Evolutionary conservation across 2,888 invertebrate species (phyloP).

Genomic region (Polia nebulosa): DNA sequence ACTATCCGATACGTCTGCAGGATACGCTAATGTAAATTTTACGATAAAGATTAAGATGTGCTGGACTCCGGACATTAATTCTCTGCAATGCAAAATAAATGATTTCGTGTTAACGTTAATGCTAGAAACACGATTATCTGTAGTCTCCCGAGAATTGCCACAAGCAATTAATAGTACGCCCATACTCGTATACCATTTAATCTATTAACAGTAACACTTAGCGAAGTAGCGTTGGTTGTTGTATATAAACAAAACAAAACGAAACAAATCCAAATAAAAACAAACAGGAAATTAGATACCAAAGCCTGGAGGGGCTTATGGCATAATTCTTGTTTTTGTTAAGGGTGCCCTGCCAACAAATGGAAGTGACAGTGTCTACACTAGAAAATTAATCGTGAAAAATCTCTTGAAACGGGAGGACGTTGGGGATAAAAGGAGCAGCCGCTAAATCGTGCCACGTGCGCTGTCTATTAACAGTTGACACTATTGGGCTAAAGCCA

Average conservation of each 20-base stretch:
- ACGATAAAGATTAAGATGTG: conserved; percentile 69
- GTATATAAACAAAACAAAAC: conserved; percentile 74
- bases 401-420: conserved; percentile 82
- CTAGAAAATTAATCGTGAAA: conserved; percentile 89
- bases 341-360: conserved; percentile 87
- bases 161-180: conserved; percentile 52
- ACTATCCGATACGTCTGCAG: conserved; percentile 67
- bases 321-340: conserved; percentile 89
- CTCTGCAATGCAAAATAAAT: conserved; percentile 50
- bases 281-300: conserved; percentile 85
- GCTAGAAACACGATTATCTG: conserved; percentile 48
- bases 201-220: conserved; percentile 51
- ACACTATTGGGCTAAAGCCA: conserved; percentile 86
- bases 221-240: conserved; percentile 53
- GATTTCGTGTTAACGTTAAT: conserved; percentile 56
- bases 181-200: conserved; percentile 44
- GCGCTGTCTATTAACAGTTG: conserved; percentile 88
- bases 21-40: conserved; percentile 74
- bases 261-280: conserved; percentile 79
- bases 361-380: conserved; percentile 87
- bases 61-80: conserved; percentile 61
- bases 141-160: conserved; percentile 43
- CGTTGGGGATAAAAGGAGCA: conserved; percentile 75
- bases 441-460: conserved; percentile 87
- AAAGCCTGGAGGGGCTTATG: conserved; percentile 82